Evolutionary conservation across 1,140 invertebrate genomes (phyloP), one percentile per base, ranked within the genome.

Genomic region (Mylabris phalerata): DNA sequence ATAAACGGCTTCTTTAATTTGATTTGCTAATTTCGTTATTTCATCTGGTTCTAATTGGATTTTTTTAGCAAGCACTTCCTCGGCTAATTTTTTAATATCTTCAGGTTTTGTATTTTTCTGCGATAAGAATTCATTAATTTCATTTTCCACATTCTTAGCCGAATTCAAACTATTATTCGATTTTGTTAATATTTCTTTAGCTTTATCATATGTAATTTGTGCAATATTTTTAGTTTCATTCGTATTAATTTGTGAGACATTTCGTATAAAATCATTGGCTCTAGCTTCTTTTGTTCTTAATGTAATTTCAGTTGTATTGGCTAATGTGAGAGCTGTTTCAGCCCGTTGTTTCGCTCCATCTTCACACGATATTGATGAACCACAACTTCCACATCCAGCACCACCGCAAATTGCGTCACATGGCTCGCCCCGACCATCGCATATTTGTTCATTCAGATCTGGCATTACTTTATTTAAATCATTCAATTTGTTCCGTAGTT

Each of bases 341-440:
- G 93, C 90, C 69, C 89, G 92, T 3, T 88, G 89, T 3, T 93
- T 83, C 24, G 95, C 91, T 2, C 95, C 95, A 64, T 85, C 77
- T 62, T 91, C 89, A 73, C 95, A 98, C 11, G 92, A 90, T 26
- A 94, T 77, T 4, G 65, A 65, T 9, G 89, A 92, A 49, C 93
- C 94, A 77, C 95, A 98, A 69, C 82, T 84, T 27, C 84, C 87
- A 76, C 95, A 98, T 0, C 92, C 93, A 43, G 93, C 95, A 13
- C 95, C 95, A 38, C 95, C 95, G 77, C 95, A 98, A 32, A 94
- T 79, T 49, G 75, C 73, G 71, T 97, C 93, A 74, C 95, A 98
- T 41, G 87, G 87, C 67, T 91, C 84, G 25, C 90, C 92, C 32
- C 79, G 82, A 66, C 86, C 84, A 61, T 92, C 94, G 76, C 95